These are phyloP conservation scores for Onychostruthus taczanowskii DNA, from an alignment of 2,113 vertebrate species.

Conservation along the genomic window DNA sequence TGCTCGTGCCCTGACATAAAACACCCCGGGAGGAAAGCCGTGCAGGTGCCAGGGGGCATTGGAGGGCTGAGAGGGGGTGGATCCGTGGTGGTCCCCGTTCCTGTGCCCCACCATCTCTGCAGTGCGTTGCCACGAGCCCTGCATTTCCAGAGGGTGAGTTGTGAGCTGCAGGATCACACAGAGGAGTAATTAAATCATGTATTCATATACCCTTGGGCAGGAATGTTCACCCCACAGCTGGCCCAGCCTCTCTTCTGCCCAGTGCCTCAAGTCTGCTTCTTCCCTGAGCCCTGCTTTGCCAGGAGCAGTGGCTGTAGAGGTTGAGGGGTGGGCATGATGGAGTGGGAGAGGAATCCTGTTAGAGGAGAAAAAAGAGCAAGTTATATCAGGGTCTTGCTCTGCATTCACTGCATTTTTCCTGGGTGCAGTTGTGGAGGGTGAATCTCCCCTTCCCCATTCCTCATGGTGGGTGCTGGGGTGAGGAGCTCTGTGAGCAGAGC, in stretches of 20 bases:
- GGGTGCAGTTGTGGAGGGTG: background rate
- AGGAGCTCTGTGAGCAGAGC: background rate
- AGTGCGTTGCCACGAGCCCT: background rate
- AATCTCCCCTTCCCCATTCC: background rate
- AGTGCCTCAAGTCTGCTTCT: background rate
- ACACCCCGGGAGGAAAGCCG: fast-evolving
- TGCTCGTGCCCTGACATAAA: fast-evolving
- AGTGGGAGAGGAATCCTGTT: background rate
- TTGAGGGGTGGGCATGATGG: background rate
- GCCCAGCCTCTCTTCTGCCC: background rate
- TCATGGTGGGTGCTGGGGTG: background rate
- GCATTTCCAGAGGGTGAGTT: background rate
- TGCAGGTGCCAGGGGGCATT: background rate
- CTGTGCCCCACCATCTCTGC: background rate
- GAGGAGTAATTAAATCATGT: background rate
- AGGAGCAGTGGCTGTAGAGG: background rate
- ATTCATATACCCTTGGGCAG: background rate
- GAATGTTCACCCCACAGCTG: background rate
- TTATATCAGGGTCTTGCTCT: background rate
- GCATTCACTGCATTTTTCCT: background rate
- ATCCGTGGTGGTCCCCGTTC: fast-evolving
- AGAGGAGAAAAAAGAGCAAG: background rate
- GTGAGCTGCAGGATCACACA: background rate
- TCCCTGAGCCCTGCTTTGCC: background rate
- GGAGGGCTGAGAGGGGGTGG: background rate